Conservation (phyloP, 1,140 invertebrate species). For the Octopus sinensis region DNA sequence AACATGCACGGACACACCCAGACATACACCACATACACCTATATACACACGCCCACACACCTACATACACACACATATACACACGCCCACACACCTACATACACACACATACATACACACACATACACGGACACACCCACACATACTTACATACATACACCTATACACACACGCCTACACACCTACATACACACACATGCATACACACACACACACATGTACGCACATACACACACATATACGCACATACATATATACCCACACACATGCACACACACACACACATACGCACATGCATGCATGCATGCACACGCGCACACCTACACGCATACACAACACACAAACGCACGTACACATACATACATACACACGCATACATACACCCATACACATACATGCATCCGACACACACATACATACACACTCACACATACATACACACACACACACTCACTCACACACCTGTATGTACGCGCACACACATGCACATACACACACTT, state of each 20-base stretch:
- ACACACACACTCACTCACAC: background rate
- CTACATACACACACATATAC: background rate
- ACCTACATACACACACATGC: background rate
- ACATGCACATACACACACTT: no score
- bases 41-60: background rate
- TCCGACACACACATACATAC: background rate
- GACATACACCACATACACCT: no score
- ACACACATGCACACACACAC: background rate
- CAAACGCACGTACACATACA: background rate
- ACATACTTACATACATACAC: background rate
- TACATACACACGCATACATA: background rate
- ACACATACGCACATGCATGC: background rate
- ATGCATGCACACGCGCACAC: no score
- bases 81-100: background rate
- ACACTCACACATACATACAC: background rate
- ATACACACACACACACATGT: background rate
- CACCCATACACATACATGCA: background rate
- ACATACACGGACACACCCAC: background rate
- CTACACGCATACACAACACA: background rate
- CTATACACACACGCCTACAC: background rate
- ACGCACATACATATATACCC: background rate
- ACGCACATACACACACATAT: background rate
- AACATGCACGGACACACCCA: background rate
- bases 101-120: background rate
- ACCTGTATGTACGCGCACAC: no score